Conservation (phyloP, 2,113 vertebrate species). For the Phyllopteryx taeniolatus region DNA sequence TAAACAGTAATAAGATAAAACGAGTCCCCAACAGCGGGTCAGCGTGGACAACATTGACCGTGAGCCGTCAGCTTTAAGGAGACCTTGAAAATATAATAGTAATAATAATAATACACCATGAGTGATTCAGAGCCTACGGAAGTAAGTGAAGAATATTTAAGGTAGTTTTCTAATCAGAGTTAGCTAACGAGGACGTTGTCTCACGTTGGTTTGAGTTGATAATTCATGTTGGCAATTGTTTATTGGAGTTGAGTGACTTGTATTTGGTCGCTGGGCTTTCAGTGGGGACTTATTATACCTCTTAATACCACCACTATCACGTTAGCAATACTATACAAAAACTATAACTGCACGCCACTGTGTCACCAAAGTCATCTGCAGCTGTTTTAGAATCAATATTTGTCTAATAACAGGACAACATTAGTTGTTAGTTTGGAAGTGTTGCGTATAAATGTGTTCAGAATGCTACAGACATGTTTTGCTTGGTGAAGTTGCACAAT, state of each 20-base stretch:
- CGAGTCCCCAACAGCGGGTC: neutral
- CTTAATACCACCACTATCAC: no score
- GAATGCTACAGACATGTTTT: no score
- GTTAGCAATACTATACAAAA: no score
- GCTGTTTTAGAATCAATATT: no score
- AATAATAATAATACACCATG: constrained; percentile 41
- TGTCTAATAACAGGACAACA: no score
- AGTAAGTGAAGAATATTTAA: constrained; percentile 50
- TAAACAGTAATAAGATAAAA: constrained; percentile 51
- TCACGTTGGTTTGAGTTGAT: neutral
- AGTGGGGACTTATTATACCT: no score
- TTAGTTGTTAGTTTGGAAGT: no score
- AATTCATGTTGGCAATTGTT: neutral
- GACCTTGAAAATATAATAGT: neutral
- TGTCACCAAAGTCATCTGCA: no score
- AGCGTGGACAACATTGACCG: constrained; percentile 14
- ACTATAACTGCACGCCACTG: no score
- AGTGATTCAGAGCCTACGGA: constrained; percentile 59
- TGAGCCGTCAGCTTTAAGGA: constrained; percentile 7
- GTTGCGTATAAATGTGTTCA: no score
- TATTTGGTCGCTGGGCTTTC: no score
- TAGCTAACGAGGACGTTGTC: neutral
- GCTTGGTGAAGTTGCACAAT: no score
- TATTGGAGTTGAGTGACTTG: neutral
- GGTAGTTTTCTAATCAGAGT: neutral